Evolutionary conservation across 2,113 vertebrate species (phyloP).

Genomic region (Indicator indicator): DNA sequence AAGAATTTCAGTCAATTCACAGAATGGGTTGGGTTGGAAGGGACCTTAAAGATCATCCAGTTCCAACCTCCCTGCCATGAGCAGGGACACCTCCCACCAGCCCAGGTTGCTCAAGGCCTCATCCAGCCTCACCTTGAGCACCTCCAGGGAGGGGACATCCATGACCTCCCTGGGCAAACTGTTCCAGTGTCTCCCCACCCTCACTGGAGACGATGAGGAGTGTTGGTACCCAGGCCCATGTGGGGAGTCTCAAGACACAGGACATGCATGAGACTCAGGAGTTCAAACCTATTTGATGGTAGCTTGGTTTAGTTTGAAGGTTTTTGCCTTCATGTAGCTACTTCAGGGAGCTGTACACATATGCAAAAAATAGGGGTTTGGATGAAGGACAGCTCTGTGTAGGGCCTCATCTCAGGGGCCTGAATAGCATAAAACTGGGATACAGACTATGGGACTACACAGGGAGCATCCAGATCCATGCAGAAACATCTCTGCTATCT

Average conservation of each 20-base stretch:
- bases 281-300: not conserved
- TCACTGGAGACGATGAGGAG: not conserved
- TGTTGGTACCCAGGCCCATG: not conserved
- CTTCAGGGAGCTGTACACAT: not conserved
- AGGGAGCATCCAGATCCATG: not conserved
- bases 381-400: not conserved
- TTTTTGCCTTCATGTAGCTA: not conserved
- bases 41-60: too few relatives aligned
- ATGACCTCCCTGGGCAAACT: too few relatives aligned
- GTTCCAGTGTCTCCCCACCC: too few relatives aligned
- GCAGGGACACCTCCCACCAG: too few relatives aligned
- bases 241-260: not conserved
- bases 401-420: not conserved
- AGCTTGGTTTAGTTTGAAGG: not conserved
- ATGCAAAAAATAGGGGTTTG: not conserved
- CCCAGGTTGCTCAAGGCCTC: too few relatives aligned
- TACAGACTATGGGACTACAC: not conserved
- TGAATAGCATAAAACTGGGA: not conserved
- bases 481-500: not conserved
- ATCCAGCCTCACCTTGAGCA: too few relatives aligned
- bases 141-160: too few relatives aligned
- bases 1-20: not conserved
- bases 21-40: too few relatives aligned
- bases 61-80: too few relatives aligned
- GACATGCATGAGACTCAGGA: fast-evolving